These are phyloP conservation scores for Parapristionchus giblindavisi DNA, from an alignment of 2,888 invertebrate genomes.

Conservation along the genomic window DNA sequence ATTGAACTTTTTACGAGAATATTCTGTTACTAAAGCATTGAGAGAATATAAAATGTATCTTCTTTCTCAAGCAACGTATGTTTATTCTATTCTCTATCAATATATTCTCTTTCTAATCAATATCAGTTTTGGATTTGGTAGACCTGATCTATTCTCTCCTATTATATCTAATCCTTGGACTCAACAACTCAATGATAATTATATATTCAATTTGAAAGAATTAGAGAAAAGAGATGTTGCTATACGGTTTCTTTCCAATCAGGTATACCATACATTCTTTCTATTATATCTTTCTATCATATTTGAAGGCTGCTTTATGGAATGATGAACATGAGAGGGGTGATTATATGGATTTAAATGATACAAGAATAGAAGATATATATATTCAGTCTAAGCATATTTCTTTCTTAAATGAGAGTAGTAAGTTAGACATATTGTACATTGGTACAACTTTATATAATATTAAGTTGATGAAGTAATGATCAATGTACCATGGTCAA, in stretches of 20 bases:
- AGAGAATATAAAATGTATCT: background rate
- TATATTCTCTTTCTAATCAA: background rate
- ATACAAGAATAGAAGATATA: too few relatives aligned
- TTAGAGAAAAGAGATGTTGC: conserved; percentile 3
- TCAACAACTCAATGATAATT: conserved; percentile 14
- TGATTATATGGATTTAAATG: background rate
- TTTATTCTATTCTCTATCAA: background rate
- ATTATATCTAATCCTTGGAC: conserved; percentile 15
- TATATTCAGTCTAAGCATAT: too few relatives aligned
- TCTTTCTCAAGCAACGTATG: background rate
- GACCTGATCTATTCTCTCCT: background rate
- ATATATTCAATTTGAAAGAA: conserved; percentile 8
- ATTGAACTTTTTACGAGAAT: conserved; percentile 11
- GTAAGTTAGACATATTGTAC: too few relatives aligned
- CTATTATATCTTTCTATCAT: too few relatives aligned
- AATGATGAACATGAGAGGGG: background rate
- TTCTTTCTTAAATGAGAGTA: too few relatives aligned
- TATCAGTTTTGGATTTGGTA: background rate
- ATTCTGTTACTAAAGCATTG: conserved; percentile 11
- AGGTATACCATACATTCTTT: too few relatives aligned
- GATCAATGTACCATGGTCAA: background rate
- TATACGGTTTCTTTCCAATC: background rate
- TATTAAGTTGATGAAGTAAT: too few relatives aligned
- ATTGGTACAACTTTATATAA: too few relatives aligned
- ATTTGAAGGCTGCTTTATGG: too few relatives aligned